A percentile compares a stretch with the other conserved stretches of the same genome.
Evolutionary conservation across 1,140 invertebrate genomes (phyloP).

Genomic region (Pogonognathellus flavescens): DNA sequence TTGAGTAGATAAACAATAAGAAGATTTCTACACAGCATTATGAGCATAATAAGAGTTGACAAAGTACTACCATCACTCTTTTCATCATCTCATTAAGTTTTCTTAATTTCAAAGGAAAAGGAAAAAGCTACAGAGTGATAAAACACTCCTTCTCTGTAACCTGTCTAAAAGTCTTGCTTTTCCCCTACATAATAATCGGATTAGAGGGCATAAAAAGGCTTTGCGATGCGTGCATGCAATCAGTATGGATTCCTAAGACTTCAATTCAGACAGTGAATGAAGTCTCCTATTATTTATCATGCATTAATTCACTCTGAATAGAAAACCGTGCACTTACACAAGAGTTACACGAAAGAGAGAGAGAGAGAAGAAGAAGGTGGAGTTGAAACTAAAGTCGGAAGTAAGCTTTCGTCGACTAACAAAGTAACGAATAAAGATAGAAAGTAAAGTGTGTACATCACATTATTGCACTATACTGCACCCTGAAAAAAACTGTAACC

Average conservation of each 20-base stretch:
- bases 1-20: slow-evolving; percentile 7
- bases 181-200: slow-evolving; percentile 61
- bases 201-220: slow-evolving; percentile 63
- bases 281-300: slow-evolving; percentile 56
- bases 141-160: background rate
- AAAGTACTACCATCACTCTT: slow-evolving; percentile 6
- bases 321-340: background rate
- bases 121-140: slow-evolving; percentile 23
- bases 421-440: no score
- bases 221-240: slow-evolving; percentile 40
- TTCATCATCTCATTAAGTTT: slow-evolving; percentile 61
- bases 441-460: no score
- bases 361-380: background rate
- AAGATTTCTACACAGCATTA: background rate
- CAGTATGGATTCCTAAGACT: slow-evolving; percentile 18
- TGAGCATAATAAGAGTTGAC: background rate
- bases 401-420: no score
- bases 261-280: slow-evolving; percentile 2
- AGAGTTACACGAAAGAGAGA: background rate
- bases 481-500: no score
- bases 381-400: background rate
- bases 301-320: slow-evolving; percentile 56
- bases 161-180: background rate
- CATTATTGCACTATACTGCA: no score
- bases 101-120: slow-evolving; percentile 54